A percentile compares a stretch with the other conserved stretches of the same genome.
Evolutionary conservation across 2,113 vertebrate genomes (phyloP).

Genomic region (Rhea americana): DNA sequence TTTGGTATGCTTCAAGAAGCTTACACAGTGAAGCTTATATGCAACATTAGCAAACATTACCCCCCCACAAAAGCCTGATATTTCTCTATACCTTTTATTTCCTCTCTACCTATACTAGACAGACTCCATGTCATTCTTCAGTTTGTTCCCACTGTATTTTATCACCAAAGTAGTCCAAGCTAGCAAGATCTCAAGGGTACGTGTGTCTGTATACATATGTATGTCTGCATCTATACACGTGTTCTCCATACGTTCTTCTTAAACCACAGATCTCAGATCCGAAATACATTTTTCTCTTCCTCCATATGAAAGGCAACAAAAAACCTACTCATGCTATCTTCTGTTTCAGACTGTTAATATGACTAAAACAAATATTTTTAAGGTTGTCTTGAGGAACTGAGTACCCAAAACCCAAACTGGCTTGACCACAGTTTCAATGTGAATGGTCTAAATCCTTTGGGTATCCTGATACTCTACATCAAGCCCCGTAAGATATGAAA

Average conservation of each 20-base stretch:
- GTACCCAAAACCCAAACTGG: neutral
- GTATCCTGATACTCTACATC: neutral
- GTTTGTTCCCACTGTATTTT: neutral
- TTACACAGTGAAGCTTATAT: neutral
- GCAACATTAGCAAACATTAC: slow-evolving; percentile 1
- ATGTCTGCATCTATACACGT: neutral
- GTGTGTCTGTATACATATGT: rapidly evolving
- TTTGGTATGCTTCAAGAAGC: neutral
- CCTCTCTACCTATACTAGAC: neutral
- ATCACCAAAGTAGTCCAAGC: neutral
- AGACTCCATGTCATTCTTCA: neutral
- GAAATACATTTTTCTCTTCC: neutral
- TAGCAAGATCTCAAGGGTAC: neutral
- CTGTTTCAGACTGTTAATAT: slow-evolving; percentile 21
- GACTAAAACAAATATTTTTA: slow-evolving; percentile 22
- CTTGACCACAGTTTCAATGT: neutral
- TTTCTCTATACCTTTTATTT: neutral
- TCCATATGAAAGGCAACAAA: neutral
- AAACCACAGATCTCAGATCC: neutral
- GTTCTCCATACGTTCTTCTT: neutral
- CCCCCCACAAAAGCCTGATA: neutral
- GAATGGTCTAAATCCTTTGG: neutral
- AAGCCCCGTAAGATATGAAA: neutral
- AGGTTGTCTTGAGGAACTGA: neutral
- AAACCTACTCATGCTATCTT: neutral